phyloP scores from a whole-genome alignment of 1,140 invertebrate genomes.

The Drosophila santomea region DNA sequence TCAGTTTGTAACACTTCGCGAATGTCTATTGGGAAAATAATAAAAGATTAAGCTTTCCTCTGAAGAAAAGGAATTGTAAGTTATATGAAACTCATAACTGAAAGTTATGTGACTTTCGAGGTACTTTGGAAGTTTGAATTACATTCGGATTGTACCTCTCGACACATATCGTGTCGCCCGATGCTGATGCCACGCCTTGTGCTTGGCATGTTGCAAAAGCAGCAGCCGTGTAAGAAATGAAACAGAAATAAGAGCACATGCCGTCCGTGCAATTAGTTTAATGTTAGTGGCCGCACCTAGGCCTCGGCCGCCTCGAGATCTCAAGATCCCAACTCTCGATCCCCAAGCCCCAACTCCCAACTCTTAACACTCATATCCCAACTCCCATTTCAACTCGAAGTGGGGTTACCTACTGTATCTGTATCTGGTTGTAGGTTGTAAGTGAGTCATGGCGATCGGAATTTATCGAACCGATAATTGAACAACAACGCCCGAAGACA shows the following conservation, averaged over 20 bases:
- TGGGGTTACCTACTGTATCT: constrained; percentile 24
- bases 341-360: constrained; percentile 3
- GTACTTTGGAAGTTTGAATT: neutral
- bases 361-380: neutral
- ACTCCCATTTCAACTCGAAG: constrained; percentile 6
- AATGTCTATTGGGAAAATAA: no score
- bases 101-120: neutral
- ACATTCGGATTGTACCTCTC: neutral
- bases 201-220: constrained; percentile 28
- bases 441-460: constrained; percentile 30
- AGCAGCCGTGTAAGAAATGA: constrained; percentile 28
- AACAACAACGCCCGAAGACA: constrained; percentile 17
- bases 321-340: constrained; percentile 11
- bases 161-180: constrained; percentile 26
- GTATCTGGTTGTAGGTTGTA: neutral
- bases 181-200: constrained; percentile 25
- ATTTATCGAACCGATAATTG: constrained; percentile 41
- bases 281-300: constrained; percentile 58
- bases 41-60: no score
- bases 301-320: constrained; percentile 22
- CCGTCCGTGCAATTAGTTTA: constrained; percentile 48
- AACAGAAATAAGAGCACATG: constrained; percentile 48
- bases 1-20: no score
- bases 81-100: neutral
- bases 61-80: neutral